Percentiles rank a stretch among this genome's conserved stretches.
Evolutionary conservation across 2,797 vertebrate genomes (phyloP).

Genomic region (Danio jaintianensis): DNA sequence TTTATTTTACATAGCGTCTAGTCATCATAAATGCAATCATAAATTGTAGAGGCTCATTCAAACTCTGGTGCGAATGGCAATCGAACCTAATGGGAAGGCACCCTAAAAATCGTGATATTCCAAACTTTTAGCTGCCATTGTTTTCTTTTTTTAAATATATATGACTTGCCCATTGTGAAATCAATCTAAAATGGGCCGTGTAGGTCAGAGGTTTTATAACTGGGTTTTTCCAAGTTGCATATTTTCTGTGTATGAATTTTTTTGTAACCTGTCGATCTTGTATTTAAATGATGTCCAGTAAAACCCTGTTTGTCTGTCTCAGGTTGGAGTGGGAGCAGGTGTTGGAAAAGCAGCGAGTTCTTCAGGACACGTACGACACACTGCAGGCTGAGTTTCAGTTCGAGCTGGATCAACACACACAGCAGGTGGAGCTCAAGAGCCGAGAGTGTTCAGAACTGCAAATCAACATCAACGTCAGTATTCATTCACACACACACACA

Average conservation of each 20-base stretch:
- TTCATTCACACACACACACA: neutral
- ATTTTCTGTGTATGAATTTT: neutral
- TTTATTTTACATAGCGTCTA: too few relatives aligned
- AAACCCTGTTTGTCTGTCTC: slow-evolving; percentile 34
- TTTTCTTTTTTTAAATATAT: too few relatives aligned
- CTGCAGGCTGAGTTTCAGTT: slow-evolving; percentile 92
- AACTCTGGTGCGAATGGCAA: too few relatives aligned
- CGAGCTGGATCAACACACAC: slow-evolving; percentile 86
- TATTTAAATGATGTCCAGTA: neutral
- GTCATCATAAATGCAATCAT: too few relatives aligned
- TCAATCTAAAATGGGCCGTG: neutral
- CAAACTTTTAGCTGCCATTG: too few relatives aligned
- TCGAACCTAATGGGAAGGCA: too few relatives aligned
- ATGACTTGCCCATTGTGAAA: too few relatives aligned
- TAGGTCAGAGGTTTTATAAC: neutral
- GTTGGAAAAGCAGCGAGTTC: slow-evolving; percentile 86
- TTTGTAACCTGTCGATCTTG: neutral
- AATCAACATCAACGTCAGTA: slow-evolving; percentile 77
- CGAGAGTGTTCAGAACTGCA: slow-evolving; percentile 81
- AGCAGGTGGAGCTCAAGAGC: slow-evolving; percentile 82
- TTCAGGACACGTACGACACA: slow-evolving; percentile 92
- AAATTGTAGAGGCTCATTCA: too few relatives aligned
- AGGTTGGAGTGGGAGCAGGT: slow-evolving; percentile 92
- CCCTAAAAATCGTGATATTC: too few relatives aligned
- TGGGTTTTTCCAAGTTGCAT: neutral